Percentiles rank a stretch among this genome's conserved stretches.
These are phyloP conservation scores for Datnioides undecimradiatus DNA, from an alignment of 2,113 vertebrate genomes.

Conservation along the genomic window DNA sequence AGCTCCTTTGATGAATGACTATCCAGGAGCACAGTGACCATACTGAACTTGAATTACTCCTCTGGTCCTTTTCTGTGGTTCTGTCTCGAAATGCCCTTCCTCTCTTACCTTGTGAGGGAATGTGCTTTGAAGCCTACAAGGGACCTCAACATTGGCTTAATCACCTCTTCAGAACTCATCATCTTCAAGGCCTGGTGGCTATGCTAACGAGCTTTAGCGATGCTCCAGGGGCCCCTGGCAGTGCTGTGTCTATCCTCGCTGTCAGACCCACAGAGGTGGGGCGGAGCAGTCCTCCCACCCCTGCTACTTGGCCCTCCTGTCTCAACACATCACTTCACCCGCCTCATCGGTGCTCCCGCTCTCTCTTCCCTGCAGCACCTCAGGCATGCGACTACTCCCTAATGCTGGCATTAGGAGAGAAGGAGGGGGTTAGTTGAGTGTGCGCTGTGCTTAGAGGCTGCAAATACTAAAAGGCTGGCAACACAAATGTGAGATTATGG, in stretches of 20 bases:
- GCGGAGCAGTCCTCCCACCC: conserved; percentile 51
- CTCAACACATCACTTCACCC: conserved; percentile 77
- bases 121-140: conserved; percentile 62
- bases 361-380: conserved; percentile 59
- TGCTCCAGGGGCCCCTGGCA: conserved; percentile 56
- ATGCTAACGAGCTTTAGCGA: conserved; percentile 73
- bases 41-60: conserved; percentile 65
- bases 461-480: conserved; percentile 61
- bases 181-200: conserved; percentile 78
- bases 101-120: conserved; percentile 54
- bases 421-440: conserved; percentile 51
- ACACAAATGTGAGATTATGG: conserved; percentile 69
- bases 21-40: conserved; percentile 53
- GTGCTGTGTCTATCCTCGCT: conserved; percentile 53
- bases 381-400: conserved; percentile 68
- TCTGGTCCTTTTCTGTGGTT: conserved; percentile 28
- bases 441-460: conserved; percentile 43
- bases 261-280: conserved; percentile 68
- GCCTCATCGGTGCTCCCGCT: conserved; percentile 60
- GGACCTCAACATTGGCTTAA: conserved; percentile 71
- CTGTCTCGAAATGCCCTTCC: conserved; percentile 50
- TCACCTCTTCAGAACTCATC: conserved; percentile 79
- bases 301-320: conserved; percentile 61
- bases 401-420: conserved; percentile 67
- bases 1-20: conserved; percentile 69